Evolutionary conservation across 2,113 vertebrate species (phyloP).

Genomic region (Heteronetta atricapilla): DNA sequence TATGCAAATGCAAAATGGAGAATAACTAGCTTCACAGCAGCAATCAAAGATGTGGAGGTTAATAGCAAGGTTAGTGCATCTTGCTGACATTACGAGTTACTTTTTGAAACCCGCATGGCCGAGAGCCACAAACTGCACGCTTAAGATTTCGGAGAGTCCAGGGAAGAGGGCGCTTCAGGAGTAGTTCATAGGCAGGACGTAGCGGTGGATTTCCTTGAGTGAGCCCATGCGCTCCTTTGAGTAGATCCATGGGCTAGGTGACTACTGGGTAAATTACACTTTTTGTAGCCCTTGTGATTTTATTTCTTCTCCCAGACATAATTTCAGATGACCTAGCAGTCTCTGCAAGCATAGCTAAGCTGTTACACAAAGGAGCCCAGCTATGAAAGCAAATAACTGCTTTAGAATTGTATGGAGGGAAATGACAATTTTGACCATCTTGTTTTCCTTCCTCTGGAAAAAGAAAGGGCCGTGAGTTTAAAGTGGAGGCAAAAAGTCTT

Average conservation of each 20-base stretch:
- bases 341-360: not conserved
- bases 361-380: not conserved
- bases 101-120: not conserved
- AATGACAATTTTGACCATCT: not conserved
- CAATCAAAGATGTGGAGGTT: constrained; percentile 4
- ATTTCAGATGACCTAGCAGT: not conserved
- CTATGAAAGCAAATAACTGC: not conserved
- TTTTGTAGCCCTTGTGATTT: not conserved
- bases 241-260: accelerated
- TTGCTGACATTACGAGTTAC: not conserved
- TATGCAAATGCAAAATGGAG: not conserved
- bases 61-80: not conserved
- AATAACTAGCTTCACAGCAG: not conserved
- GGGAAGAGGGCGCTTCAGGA: not conserved
- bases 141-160: not conserved
- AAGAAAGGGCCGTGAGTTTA: not conserved
- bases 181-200: not conserved
- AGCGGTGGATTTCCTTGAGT: not conserved
- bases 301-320: not conserved
- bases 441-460: not conserved
- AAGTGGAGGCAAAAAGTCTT: not conserved
- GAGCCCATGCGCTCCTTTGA: not conserved
- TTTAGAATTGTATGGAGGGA: not conserved
- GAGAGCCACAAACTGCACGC: not conserved
- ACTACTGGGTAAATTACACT: not conserved